Conservation (phyloP, 2,797 vertebrate species). For the Characodon lateralis region DNA sequence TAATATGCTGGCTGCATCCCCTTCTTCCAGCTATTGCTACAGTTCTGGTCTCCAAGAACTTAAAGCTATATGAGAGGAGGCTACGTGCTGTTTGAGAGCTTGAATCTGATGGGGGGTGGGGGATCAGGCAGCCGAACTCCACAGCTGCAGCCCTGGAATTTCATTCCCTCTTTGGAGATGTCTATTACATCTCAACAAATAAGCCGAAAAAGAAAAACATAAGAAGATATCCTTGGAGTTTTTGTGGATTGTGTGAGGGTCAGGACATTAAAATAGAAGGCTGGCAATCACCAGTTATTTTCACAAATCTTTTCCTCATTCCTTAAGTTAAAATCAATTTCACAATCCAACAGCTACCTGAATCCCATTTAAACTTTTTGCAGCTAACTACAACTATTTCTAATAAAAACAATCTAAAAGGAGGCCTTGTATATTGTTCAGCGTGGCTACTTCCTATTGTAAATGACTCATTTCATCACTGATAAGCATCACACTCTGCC, state of each 20-base stretch:
- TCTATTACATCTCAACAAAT: conserved; percentile 59
- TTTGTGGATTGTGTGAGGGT: conserved; percentile 7
- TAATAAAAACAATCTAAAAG: neutral
- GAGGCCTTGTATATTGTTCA: conserved; percentile 4
- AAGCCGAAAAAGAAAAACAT: conserved; percentile 16
- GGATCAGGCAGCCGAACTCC: conserved; percentile 23
- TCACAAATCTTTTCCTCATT: conserved; percentile 5
- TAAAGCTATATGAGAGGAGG: conserved; percentile 21
- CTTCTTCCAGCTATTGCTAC: conserved; percentile 40
- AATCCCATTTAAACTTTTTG: neutral
- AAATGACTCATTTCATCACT: conserved; percentile 34
- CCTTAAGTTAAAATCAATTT: conserved; percentile 4
- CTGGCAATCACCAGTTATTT: neutral
- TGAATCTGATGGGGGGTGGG: conserved; percentile 32
- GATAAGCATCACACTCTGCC: conserved; percentile 48
- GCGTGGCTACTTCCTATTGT: conserved; percentile 18
- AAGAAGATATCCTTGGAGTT: conserved; percentile 22
- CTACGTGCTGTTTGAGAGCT: conserved; percentile 37
- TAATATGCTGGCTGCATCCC: conserved; percentile 36
- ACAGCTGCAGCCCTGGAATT: conserved; percentile 75
- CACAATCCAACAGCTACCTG: neutral
- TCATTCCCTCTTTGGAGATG: conserved; percentile 55
- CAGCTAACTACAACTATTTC: neutral
- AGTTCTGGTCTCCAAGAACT: conserved; percentile 36
- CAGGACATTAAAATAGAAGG: neutral